These are phyloP conservation scores for Campylorhamphus procurvoides DNA, from an alignment of 2,113 vertebrate species.

Conservation along the genomic window DNA sequence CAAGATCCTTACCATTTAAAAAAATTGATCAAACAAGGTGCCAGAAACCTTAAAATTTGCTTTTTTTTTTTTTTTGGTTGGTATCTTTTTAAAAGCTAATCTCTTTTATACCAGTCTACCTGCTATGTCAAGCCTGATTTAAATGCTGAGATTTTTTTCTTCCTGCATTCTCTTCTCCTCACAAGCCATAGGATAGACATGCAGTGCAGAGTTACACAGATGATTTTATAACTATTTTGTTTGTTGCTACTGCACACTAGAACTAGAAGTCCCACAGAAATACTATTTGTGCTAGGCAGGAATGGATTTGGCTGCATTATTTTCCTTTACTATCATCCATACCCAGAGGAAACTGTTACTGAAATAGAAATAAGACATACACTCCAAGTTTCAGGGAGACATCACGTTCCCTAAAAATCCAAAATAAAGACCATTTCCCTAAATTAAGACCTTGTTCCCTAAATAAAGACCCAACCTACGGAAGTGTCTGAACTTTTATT, in stretches of 20 bases:
- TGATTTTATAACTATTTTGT: not conserved
- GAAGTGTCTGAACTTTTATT: constrained; percentile 50
- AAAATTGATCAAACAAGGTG: not conserved
- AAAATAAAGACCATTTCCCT: constrained; percentile 1
- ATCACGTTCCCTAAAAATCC: not conserved
- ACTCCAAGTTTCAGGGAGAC: not conserved
- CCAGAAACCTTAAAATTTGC: not conserved
- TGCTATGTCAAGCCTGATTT: not conserved
- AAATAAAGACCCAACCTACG: not conserved
- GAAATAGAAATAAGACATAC: not conserved
- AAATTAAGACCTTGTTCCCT: not conserved
- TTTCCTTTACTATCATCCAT: not conserved
- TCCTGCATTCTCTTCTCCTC: not conserved
- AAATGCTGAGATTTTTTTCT: not conserved
- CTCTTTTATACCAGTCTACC: not conserved
- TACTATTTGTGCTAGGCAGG: not conserved
- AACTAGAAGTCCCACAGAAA: not conserved
- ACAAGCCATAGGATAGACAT: not conserved
- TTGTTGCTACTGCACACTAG: not conserved
- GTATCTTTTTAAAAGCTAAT: not conserved
- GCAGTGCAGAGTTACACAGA: not conserved
- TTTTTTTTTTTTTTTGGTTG: not conserved
- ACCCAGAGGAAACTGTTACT: not conserved
- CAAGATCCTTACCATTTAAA: not conserved
- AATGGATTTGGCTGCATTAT: not conserved